Base-by-base conservation (phyloP, 2,113 vertebrate genomes). In the Pardalotus punctatus region DNA sequence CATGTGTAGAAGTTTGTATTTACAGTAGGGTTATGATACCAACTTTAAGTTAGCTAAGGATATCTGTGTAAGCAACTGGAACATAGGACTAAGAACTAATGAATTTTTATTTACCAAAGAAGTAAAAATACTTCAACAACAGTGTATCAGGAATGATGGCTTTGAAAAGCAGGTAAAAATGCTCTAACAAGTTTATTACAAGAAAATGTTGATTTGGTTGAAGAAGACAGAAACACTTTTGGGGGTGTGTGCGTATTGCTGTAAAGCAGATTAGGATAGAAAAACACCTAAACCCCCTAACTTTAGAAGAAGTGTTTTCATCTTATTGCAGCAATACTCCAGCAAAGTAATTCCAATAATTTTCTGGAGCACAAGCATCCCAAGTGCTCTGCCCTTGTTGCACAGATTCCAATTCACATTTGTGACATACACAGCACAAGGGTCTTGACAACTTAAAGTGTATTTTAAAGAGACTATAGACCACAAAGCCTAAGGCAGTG, bases 1-100 rank as follows among this genome's bases (percentile, higher is more conserved):
- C 51, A 35, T 86, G 93, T 95, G 95, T 90, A 97, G 95, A 97
- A 98, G 94, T 98, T 98, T 97, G 94, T 98, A 92, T 98, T 98
- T 98, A 98, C 97, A 97, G 72, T 96, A 96, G 94, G 78, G 90
- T 97, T 98, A 98, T 95, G 93, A 97, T 97, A 96, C 94, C 96
- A 95, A 97, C 96, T 98, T 97, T 86, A 97, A 97, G 95, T 96
- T 96, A 98, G 96, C 96, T 94, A 97, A 97, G 96, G 79, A 35
- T 97, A 93, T 95, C 94, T 97, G 88, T 79, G 94, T 92, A 98
- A 97, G 96, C 94, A 97, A 85, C 64, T 94, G 90, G 95, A 98
- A 98, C 95, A 96, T 0, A 94, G 88, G 96, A 93, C 86, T 90
- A 86, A 93, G 95, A 97, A 97, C 86, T 97, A 97, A 97, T 96